These are phyloP conservation scores for Eurypyga helias DNA, from an alignment of 2,113 vertebrate species.

Conservation along the genomic window DNA sequence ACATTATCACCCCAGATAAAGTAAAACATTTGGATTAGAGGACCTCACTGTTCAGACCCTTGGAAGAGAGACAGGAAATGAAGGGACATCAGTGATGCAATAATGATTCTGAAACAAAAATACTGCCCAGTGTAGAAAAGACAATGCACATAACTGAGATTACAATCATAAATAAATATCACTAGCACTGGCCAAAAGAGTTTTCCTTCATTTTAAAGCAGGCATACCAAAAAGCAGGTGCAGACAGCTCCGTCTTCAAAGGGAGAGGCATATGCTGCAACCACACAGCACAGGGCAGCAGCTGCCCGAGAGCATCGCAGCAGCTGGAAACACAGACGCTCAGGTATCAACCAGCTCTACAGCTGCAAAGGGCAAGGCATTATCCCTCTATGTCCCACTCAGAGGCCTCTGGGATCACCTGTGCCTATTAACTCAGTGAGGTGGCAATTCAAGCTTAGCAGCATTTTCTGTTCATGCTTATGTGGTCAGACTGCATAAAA, in stretches of 20 bases:
- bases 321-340: background rate
- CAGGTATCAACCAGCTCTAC: background rate
- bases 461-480: background rate
- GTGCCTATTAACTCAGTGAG: background rate
- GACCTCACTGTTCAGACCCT: background rate
- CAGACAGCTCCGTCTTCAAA: background rate
- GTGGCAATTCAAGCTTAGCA: background rate
- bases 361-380: background rate
- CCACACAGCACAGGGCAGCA: background rate
- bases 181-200: background rate
- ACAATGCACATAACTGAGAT: background rate
- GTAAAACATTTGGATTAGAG: background rate
- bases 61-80: background rate
- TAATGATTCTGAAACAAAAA: background rate
- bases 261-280: background rate
- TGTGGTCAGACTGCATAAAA: background rate
- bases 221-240: background rate
- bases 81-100: background rate
- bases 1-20: background rate
- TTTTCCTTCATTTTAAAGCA: background rate
- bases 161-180: background rate
- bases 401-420: background rate
- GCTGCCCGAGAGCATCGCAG: background rate
- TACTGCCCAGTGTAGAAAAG: background rate
- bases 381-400: background rate